phyloP scores from a whole-genome alignment of 2,113 vertebrate species.

The Sceloporus tristichus region DNA sequence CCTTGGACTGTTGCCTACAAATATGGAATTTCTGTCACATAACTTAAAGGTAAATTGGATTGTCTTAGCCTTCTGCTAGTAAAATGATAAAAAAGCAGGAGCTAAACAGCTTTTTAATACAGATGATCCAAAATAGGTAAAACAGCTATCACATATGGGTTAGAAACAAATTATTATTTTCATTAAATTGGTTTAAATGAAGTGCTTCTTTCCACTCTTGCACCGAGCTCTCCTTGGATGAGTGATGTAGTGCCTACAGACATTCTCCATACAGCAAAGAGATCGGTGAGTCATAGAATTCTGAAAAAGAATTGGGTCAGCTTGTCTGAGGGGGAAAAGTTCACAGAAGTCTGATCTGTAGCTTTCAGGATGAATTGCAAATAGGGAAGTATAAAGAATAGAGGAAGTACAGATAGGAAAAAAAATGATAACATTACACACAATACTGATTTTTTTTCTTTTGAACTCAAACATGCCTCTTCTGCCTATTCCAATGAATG shows the following conservation, averaged over 20 bases:
- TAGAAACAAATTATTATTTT: background rate
- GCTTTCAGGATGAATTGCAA: background rate
- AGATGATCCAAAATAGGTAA: background rate
- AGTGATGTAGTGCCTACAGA: background rate
- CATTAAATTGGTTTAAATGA: background rate
- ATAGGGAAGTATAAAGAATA: background rate
- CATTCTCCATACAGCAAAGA: background rate
- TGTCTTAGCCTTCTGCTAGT: background rate
- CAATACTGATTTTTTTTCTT: background rate
- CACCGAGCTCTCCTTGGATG: too few species aligned
- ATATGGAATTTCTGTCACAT: background rate
- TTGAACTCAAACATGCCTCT: background rate
- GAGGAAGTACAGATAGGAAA: background rate
- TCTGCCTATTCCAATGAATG: background rate
- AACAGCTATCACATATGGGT: background rate
- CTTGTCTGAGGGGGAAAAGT: background rate
- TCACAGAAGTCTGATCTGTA: background rate
- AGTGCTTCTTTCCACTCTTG: too few species aligned
- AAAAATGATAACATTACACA: too few species aligned
- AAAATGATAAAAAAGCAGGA: background rate
- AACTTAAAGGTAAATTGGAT: conserved; percentile 7
- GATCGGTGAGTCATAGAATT: background rate
- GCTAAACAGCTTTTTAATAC: background rate
- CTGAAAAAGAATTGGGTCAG: background rate
- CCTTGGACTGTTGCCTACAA: background rate